A percentile compares a stretch with the other conserved stretches of the same genome.
Evolutionary conservation across 2,888 invertebrate genomes (phyloP).

Genomic region (Aphidoletes aphidimyza): DNA sequence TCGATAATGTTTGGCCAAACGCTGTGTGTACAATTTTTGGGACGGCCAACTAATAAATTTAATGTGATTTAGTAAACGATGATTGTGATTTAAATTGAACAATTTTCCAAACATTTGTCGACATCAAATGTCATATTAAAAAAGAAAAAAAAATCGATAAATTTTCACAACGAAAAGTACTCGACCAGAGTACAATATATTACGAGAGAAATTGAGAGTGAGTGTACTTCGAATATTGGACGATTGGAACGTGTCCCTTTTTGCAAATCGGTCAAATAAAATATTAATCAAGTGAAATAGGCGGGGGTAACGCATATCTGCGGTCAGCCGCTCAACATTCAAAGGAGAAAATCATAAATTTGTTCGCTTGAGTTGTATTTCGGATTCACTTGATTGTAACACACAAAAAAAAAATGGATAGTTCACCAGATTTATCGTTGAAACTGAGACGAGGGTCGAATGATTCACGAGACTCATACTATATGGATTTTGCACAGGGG

Average conservation of each 20-base stretch:
- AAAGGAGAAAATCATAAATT: not conserved
- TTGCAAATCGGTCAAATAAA: conserved; percentile 23
- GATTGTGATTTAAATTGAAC: conserved; percentile 43
- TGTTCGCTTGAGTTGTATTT: not conserved
- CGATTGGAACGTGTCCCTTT: conserved; percentile 22
- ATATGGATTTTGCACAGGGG: conserved; percentile 91
- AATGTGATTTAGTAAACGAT: not conserved
- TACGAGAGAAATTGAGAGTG: not conserved
- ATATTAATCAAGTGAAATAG: conserved; percentile 41
- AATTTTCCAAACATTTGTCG: not conserved
- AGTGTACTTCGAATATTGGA: not conserved
- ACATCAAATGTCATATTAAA: no score
- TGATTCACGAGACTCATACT: conserved; percentile 88
- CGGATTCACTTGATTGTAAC: not conserved
- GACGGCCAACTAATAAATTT: not conserved
- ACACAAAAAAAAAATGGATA: conserved; percentile 74
- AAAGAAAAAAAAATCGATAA: conserved; percentile 36
- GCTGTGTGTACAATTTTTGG: no score
- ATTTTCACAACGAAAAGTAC: conserved; percentile 5
- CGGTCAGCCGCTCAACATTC: not conserved
- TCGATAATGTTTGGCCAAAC: not conserved
- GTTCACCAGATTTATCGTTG: conserved; percentile 86
- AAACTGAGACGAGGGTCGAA: conserved; percentile 86
- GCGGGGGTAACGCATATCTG: not conserved
- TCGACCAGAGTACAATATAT: not conserved